Conservation (phyloP, 1,140 invertebrate species). For the Propsilocerus akamusi region DNA sequence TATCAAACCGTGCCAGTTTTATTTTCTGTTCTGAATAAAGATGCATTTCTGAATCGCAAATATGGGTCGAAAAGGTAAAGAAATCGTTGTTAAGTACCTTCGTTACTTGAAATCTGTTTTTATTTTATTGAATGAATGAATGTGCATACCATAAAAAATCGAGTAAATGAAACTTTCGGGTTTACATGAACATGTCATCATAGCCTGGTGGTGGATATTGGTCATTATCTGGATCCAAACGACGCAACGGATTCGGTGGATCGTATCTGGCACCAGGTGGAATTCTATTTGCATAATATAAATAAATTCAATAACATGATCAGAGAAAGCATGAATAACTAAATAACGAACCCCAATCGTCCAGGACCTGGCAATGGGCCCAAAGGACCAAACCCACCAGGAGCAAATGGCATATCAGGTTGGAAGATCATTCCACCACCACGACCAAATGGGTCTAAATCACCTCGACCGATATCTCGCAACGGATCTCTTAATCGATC, state of each 20-base stretch:
- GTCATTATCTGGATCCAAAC: slow-evolving; percentile 37
- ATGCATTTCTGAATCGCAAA: no score
- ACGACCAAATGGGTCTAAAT: slow-evolving; percentile 52
- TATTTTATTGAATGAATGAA: no score
- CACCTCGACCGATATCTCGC: slow-evolving; percentile 38
- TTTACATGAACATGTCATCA: slow-evolving; percentile 58
- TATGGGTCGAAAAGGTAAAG: no score
- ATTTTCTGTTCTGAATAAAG: no score
- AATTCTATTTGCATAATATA: slow-evolving; percentile 36
- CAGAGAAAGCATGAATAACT: not conserved
- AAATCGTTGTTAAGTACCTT: no score
- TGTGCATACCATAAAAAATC: no score
- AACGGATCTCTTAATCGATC: slow-evolving; percentile 10
- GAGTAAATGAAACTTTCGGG: no score
- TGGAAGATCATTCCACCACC: slow-evolving; percentile 54
- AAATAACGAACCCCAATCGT: slow-evolving; percentile 3
- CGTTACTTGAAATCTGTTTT: no score
- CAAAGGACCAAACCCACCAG: slow-evolving; percentile 9
- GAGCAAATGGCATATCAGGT: slow-evolving; percentile 12
- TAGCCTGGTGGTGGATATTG: slow-evolving; percentile 53
- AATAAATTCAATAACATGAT: slow-evolving; percentile 6
- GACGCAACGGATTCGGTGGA: slow-evolving; percentile 39
- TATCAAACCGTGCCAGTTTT: no score
- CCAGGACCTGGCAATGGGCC: no score
- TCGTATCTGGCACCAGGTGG: slow-evolving; percentile 65